A percentile compares a stretch with the other conserved stretches of the same genome.
Evolutionary conservation across 1,140 invertebrate species (phyloP).

Genomic region (Camponotus pennsylvanicus): DNA sequence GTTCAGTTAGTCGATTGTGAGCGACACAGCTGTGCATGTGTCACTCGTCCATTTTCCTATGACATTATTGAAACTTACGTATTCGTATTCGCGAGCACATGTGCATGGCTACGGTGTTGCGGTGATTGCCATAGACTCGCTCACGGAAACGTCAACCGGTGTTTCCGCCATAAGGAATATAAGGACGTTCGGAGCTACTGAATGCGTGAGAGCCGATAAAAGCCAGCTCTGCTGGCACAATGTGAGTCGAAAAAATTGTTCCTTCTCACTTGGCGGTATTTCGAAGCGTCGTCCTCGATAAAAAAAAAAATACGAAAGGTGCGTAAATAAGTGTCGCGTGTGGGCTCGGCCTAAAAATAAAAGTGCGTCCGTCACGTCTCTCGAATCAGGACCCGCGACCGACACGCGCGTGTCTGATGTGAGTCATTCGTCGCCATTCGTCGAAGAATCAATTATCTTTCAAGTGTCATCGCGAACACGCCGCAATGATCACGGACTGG

Average conservation of each 20-base stretch:
- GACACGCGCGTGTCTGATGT: constrained; percentile 22
- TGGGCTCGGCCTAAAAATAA: constrained; percentile 46
- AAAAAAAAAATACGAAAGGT: constrained; percentile 11
- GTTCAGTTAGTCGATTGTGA: background rate
- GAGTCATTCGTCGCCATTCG: constrained; percentile 18
- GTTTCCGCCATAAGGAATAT: constrained; percentile 32
- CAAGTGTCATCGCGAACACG: constrained; percentile 34
- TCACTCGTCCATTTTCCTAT: background rate
- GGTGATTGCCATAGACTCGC: background rate
- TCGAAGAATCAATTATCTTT: constrained; percentile 30
- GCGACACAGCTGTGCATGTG: background rate
- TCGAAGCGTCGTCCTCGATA: background rate
- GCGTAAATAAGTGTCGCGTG: constrained; percentile 24
- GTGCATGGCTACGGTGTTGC: background rate
- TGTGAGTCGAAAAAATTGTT: background rate
- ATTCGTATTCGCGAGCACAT: background rate
- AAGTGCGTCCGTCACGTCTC: constrained; percentile 32
- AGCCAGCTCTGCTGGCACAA: background rate
- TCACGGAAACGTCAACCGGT: constrained; percentile 42
- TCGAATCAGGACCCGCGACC: constrained; percentile 9
- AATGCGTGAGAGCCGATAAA: background rate
- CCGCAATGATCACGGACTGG: constrained; percentile 65
- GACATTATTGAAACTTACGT: background rate
- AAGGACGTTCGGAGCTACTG: background rate
- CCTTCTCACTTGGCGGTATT: background rate